Evolutionary conservation across 2,888 invertebrate genomes (phyloP).

Genomic region (Thyatira batis): DNA sequence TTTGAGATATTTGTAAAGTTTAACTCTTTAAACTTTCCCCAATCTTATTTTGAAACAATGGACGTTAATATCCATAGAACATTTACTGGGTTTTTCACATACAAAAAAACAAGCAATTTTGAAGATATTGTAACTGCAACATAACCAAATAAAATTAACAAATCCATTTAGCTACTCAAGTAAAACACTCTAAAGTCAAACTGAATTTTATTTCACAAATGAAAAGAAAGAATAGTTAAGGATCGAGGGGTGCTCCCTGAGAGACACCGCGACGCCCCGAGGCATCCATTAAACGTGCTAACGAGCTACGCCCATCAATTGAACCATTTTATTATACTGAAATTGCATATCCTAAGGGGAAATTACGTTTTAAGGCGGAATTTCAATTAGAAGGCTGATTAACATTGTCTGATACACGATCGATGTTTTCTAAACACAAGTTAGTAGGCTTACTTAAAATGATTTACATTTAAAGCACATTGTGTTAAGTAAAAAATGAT

Average conservation of each 20-base stretch:
- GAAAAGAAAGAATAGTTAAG: neutral
- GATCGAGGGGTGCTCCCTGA: neutral
- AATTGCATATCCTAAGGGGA: neutral
- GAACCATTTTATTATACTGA: neutral
- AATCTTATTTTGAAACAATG: too few relatives aligned
- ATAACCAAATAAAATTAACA: too few relatives aligned
- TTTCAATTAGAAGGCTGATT: neutral
- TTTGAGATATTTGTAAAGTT: neutral
- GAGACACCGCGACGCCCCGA: neutral
- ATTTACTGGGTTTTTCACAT: too few relatives aligned
- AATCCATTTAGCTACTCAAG: neutral
- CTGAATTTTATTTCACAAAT: neutral
- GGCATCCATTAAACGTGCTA: neutral
- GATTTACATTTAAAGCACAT: neutral
- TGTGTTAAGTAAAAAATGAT: too few relatives aligned
- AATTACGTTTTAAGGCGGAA: neutral
- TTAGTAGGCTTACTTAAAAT: neutral
- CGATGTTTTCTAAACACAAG: neutral
- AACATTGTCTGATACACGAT: neutral
- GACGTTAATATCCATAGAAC: too few relatives aligned
- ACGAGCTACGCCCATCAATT: constrained; percentile 1
- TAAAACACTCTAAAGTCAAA: neutral
- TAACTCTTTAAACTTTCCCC: too few relatives aligned
- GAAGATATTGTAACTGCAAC: too few relatives aligned
- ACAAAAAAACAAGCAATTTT: too few relatives aligned